Base-by-base conservation (phyloP, 2,797 vertebrate genomes). In the Enteromius argenteus region DNA sequence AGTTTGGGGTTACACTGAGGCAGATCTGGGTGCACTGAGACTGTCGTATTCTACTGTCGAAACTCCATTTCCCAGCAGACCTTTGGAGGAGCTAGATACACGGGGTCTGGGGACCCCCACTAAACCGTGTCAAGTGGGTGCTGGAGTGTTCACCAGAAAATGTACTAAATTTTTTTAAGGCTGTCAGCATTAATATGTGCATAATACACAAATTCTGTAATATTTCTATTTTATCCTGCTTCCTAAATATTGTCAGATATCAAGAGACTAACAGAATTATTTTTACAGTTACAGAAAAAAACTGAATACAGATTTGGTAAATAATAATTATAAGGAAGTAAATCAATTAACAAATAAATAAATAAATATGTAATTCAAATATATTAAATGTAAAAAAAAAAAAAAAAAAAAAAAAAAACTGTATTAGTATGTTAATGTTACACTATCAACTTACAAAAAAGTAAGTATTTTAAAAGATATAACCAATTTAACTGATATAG, bases 1-100 rank as follows among this genome's bases (percentile, higher is more conserved):
- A 49, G 27, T 78, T 42, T 64, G 67, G 39, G 80, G 72, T 51
- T 84, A 66, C 9, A 86, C 53, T 58, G 73, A 79, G 56, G 77
- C 72, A 71, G 66, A 83, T 30, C 60, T 60, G 11, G 44, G 66
- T 46, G 6, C 44, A 9, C 15, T 35, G 8, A 27, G 21, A 42
- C 37, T 10, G 4, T 23, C 32, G 71, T 21, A 14, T 7, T 1
- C 27, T 27, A 27, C 27, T 27, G 27, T 27, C 27, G 27, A 42
- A 51, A 66, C 17, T 74, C 10, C 4, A 32, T 56, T 64, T 85
- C 37, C 23, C 44, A 80, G 77, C 49, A 81, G 81, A 77, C 53
- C 68, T 81, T 76, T 62, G 44, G 21, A 64, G 15, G 13, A 58
- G 27, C 84, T 39, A n/a, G 11, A 79, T 62, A 74, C 35, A 39